These are phyloP conservation scores for Isurus oxyrinchus DNA, from an alignment of 2,113 vertebrate species.

Conservation along the genomic window DNA sequence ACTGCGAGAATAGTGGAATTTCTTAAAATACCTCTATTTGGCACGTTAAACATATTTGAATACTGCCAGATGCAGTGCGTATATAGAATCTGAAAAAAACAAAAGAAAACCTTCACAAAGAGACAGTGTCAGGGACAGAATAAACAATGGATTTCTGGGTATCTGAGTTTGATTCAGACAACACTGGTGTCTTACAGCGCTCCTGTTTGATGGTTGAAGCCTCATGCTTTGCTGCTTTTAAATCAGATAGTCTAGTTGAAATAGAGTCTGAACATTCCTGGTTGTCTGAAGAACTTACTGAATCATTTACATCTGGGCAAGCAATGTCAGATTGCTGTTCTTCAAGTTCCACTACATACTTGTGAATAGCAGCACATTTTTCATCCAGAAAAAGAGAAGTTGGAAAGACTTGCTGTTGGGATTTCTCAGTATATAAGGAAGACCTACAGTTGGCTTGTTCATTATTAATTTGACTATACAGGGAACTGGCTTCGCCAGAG, in stretches of 20 bases:
- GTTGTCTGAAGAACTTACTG: background rate
- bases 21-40: background rate
- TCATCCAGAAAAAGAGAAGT: background rate
- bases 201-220: background rate
- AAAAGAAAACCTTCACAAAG: background rate
- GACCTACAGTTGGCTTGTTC: background rate
- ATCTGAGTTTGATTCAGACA: background rate
- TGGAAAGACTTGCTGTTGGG: background rate
- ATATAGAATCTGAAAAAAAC: background rate
- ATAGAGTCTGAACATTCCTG: background rate
- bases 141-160: background rate
- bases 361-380: background rate
- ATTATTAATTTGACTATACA: background rate
- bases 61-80: background rate
- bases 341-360: background rate
- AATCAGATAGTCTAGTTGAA: background rate
- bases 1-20: background rate
- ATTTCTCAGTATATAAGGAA: background rate
- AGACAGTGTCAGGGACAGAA: background rate
- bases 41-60: background rate
- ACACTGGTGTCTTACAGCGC: no score
- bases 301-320: background rate
- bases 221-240: background rate
- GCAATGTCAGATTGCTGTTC: no score
- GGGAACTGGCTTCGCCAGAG: background rate